These are phyloP conservation scores for Hyposoter didymator DNA, from an alignment of 2,888 invertebrate species.

Conservation along the genomic window DNA sequence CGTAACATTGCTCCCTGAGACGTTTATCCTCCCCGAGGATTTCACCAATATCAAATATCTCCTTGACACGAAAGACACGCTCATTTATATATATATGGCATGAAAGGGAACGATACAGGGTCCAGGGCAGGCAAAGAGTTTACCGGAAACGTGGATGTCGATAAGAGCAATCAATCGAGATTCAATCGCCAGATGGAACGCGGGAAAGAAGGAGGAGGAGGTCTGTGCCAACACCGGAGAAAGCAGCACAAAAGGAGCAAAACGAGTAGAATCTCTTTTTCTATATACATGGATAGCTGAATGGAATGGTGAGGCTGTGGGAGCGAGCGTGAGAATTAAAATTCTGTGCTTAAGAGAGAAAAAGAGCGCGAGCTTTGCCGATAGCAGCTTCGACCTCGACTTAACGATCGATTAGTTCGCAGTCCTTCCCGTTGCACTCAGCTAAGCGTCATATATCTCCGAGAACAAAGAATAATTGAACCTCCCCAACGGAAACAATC, in stretches of 20 bases:
- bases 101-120: constrained; percentile 42
- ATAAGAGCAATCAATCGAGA: constrained; percentile 70
- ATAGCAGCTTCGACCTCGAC: constrained; percentile 67
- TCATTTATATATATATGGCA: neutral
- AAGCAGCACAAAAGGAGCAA: constrained; percentile 9
- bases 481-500: constrained; percentile 29
- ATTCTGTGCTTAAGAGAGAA: neutral
- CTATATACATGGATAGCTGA: neutral
- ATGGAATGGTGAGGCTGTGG: constrained; percentile 19
- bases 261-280: neutral
- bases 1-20: neutral
- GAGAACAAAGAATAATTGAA: constrained; percentile 37
- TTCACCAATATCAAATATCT: neutral
- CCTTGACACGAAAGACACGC: neutral
- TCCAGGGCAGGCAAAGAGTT: constrained; percentile 38
- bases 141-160: constrained; percentile 63
- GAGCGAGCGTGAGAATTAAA: constrained; percentile 54
- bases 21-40: neutral
- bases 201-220: constrained; percentile 12
- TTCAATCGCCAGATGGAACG: constrained; percentile 66
- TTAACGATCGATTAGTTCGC: constrained; percentile 72
- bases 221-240: constrained; percentile 24
- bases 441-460: constrained; percentile 12
- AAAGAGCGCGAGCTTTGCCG: constrained; percentile 33
- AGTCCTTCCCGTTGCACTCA: constrained; percentile 28